phyloP scores from a whole-genome alignment of 2,797 vertebrate genomes.

The Rhabdomys pumilio region DNA sequence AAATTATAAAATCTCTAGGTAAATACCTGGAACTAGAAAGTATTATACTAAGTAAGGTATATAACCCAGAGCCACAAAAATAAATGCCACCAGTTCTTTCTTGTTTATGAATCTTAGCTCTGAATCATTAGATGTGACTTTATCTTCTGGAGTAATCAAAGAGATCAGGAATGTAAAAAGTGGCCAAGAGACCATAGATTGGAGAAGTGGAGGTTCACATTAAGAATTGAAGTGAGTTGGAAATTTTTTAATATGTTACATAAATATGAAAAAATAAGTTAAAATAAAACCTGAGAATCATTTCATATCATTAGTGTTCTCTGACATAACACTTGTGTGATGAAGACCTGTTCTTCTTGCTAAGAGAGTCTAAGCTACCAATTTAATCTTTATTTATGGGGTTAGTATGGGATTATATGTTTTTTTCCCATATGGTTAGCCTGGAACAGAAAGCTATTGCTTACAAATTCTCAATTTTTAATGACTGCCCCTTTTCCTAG shows the following conservation, averaged over 20 bases:
- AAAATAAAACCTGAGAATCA: neutral
- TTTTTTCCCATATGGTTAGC: neutral
- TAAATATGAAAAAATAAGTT: neutral
- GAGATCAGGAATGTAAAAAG: neutral
- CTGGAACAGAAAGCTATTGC: neutral
- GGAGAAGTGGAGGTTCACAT: neutral
- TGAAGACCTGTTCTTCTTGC: neutral
- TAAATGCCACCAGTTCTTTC: neutral
- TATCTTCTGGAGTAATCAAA: neutral
- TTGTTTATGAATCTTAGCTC: neutral
- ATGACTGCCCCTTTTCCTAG: neutral
- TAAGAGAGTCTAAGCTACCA: neutral
- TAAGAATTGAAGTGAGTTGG: neutral
- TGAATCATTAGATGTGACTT: neutral
- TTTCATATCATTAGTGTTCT: neutral
- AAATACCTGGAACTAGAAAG: neutral
- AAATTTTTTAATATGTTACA: neutral
- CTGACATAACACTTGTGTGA: neutral
- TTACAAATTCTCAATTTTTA: neutral
- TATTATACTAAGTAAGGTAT: neutral
- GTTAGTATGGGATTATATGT: neutral
- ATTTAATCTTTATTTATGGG: neutral
- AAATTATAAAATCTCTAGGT: neutral
- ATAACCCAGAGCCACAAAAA: neutral
- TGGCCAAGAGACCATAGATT: neutral